These are phyloP conservation scores for Himalopsyche anomala DNA, from an alignment of 2,888 invertebrate genomes.

Conservation along the genomic window DNA sequence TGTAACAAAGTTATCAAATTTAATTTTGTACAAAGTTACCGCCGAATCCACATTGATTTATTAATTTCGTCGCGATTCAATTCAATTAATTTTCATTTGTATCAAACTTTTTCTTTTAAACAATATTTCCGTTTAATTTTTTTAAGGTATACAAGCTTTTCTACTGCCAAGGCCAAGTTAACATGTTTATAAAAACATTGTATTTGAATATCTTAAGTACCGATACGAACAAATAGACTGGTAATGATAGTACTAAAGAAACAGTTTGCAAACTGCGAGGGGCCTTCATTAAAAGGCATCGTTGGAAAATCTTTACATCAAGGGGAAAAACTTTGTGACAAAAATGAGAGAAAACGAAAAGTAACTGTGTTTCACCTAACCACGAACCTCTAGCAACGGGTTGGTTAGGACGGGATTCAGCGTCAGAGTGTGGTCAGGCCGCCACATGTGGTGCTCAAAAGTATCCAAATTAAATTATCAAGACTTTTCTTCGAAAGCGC, in stretches of 20 bases:
- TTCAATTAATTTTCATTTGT: no score
- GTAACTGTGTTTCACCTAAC: constrained; percentile 28
- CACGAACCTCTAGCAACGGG: neutral
- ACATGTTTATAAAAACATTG: neutral
- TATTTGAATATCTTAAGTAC: neutral
- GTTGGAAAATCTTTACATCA: neutral
- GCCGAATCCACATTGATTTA: no score
- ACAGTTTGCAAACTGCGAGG: neutral
- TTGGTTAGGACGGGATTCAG: neutral
- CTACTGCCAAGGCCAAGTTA: no score
- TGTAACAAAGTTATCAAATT: no score
- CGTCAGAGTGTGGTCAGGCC: constrained; percentile 47
- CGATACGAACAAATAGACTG: neutral
- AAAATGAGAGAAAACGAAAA: constrained; percentile 30
- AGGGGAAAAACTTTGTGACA: neutral
- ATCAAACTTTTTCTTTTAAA: no score
- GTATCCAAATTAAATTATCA: constrained; percentile 45
- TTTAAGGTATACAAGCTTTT: no score
- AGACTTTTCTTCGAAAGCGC: constrained; percentile 10
- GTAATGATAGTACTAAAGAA: neutral
- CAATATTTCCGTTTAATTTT: no score
- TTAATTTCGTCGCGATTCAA: no score
- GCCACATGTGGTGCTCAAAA: constrained; percentile 45
- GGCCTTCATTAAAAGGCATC: neutral
- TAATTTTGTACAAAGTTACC: no score